Evolutionary conservation across 2,888 invertebrate species (phyloP).

Genomic region (Nasonia oneida): DNA sequence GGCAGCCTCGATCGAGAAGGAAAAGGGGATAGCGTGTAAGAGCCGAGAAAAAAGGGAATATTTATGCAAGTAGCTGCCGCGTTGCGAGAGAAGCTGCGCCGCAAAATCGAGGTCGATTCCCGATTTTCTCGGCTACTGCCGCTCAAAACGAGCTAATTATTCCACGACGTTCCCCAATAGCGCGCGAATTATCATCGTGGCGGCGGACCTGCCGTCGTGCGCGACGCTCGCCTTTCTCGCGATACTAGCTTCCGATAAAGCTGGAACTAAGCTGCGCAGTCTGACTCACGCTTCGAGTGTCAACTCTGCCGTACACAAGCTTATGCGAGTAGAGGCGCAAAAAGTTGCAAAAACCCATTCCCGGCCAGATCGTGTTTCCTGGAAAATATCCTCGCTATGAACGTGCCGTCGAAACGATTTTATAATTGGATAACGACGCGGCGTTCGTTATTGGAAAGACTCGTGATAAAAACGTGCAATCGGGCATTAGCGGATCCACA

Average conservation of each 20-base stretch:
- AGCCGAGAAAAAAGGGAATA: background rate
- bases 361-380: background rate
- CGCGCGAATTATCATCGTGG: constrained; percentile 33
- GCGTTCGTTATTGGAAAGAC: too few species aligned
- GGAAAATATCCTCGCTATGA: background rate
- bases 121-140: constrained; percentile 27
- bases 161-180: constrained; percentile 36
- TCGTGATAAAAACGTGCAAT: too few species aligned
- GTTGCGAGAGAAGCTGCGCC: constrained; percentile 24
- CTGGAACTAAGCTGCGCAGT: constrained; percentile 28
- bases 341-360: background rate
- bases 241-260: constrained; percentile 46
- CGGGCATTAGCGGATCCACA: too few species aligned
- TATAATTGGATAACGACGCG: background rate
- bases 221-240: constrained; percentile 4
- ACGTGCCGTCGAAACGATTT: background rate
- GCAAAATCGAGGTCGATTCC: constrained; percentile 48
- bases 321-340: background rate
- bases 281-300: constrained; percentile 10
- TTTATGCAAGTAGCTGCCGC: constrained; percentile 36
- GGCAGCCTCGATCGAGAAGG: background rate
- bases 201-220: background rate
- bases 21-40: background rate
- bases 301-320: background rate
- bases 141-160: constrained; percentile 54